Conservation (phyloP, 2,888 invertebrate species). For the Vesta saturnalis region DNA sequence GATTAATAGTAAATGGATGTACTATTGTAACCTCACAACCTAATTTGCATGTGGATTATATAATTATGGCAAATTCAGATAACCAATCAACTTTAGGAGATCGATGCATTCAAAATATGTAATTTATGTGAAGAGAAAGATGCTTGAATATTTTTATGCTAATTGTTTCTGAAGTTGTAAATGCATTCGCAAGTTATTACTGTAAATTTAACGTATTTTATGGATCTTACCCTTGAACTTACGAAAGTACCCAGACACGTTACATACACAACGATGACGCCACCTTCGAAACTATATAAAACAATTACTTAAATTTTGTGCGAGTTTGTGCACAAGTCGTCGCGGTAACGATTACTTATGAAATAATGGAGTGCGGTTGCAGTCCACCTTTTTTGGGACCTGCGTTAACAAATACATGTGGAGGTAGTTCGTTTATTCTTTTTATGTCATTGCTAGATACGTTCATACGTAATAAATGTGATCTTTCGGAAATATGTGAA, state of each 20-base stretch:
- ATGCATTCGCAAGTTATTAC: too few relatives aligned
- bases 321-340: too few relatives aligned
- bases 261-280: too few relatives aligned
- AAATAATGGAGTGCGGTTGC: constrained; percentile 65
- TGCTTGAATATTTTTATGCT: too few relatives aligned
- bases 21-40: constrained; percentile 6
- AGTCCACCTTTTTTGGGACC: constrained; percentile 68
- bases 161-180: too few relatives aligned
- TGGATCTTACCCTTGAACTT: too few relatives aligned
- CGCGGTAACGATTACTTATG: background rate
- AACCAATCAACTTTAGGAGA: background rate
- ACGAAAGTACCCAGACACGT: too few relatives aligned
- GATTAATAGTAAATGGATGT: constrained; percentile 26
- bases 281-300: too few relatives aligned
- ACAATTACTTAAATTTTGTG: too few relatives aligned
- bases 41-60: constrained; percentile 22
- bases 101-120: background rate
- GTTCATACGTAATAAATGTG: constrained; percentile 69
- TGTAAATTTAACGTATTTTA: too few relatives aligned
- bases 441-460: constrained; percentile 74
- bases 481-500: constrained; percentile 69
- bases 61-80: constrained; percentile 6
- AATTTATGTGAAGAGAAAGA: too few relatives aligned
- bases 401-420: constrained; percentile 67
- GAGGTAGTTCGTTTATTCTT: constrained; percentile 68